Percentiles rank a stretch among this genome's conserved stretches.
Conservation (phyloP, 53 echinoderm and acorn worm genomes). For the Astropecten irregularis region DNA sequence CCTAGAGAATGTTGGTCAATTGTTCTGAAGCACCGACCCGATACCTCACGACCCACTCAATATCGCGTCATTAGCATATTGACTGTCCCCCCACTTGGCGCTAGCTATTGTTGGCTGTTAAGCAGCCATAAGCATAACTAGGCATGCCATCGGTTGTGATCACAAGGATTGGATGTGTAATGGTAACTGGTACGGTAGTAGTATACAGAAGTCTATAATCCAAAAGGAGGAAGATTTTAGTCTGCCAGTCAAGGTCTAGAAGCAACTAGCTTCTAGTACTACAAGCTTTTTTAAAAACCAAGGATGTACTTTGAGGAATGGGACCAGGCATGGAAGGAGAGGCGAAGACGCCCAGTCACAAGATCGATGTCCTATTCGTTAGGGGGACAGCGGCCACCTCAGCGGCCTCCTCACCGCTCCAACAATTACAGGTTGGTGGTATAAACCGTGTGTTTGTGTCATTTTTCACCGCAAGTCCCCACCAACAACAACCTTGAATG, state of each 20-base stretch:
- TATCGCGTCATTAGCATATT: slow-evolving; percentile 48
- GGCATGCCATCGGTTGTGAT: too few relatives aligned
- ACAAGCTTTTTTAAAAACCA: too few relatives aligned
- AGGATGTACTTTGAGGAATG: slow-evolving; percentile 45
- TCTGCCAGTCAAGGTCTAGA: too few relatives aligned
- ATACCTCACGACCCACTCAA: slow-evolving; percentile 11
- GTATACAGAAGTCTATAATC: too few relatives aligned
- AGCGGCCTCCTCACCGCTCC: too few relatives aligned
- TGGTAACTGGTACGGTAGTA: too few relatives aligned
- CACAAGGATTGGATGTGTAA: too few relatives aligned
- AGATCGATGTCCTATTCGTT: slow-evolving; percentile 26
- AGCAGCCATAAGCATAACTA: neutral
- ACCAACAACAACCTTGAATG: neutral
- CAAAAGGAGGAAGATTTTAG: too few relatives aligned
- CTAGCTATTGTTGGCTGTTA: neutral
- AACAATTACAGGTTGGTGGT: slow-evolving; percentile 41
- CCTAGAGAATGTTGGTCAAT: neutral
- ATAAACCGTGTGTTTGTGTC: neutral
- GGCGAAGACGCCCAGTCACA: slow-evolving; percentile 1
- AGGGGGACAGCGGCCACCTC: slow-evolving; percentile 21
- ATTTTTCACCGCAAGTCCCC: neutral
- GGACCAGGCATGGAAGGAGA: slow-evolving; percentile 21
- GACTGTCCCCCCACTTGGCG: neutral
- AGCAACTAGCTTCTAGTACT: too few relatives aligned
- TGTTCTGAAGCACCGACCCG: slow-evolving; percentile 3